These are phyloP conservation scores for Halocynthia aurantium DNA, from an alignment of 23 tunicate species.

Conservation along the genomic window DNA sequence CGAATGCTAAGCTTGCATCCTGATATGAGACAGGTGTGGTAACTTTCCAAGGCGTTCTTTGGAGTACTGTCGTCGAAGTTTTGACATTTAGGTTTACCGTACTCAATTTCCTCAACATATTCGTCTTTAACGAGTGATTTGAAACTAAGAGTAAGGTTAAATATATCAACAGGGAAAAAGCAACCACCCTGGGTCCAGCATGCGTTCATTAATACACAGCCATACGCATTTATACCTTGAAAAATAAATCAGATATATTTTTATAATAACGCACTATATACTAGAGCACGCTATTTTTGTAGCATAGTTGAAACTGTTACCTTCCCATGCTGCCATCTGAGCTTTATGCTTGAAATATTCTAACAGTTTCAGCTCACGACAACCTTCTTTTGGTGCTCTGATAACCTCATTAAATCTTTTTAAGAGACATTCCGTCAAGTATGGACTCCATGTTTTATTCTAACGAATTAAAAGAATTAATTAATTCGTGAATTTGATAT, in stretches of 20 bases:
- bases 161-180: constrained; percentile 12
- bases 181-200: constrained; percentile 12
- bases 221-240: constrained; percentile 20
- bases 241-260: too few relatives aligned
- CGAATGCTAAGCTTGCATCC: constrained; percentile 13
- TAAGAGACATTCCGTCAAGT: constrained; percentile 10
- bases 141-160: not conserved
- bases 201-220: constrained; percentile 5
- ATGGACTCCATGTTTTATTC: constrained; percentile 11
- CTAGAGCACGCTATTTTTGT: too few relatives aligned
- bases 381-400: constrained; percentile 15
- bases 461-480: too few relatives aligned
- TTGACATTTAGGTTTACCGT: constrained; percentile 19
- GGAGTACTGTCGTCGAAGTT: not conserved
- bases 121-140: constrained; percentile 3
- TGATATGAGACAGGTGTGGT: constrained; percentile 17
- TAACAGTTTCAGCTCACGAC: constrained; percentile 3
- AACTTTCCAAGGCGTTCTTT: constrained; percentile 14
- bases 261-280: too few relatives aligned
- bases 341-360: constrained; percentile 30
- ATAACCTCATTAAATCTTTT: constrained; percentile 14
- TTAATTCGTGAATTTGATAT: too few relatives aligned
- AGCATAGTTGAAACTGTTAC: not conserved
- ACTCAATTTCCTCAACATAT: constrained; percentile 9
- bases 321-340: constrained; percentile 20